Conservation (phyloP, 2,888 invertebrate genomes). For the Syrista parreyssii region DNA sequence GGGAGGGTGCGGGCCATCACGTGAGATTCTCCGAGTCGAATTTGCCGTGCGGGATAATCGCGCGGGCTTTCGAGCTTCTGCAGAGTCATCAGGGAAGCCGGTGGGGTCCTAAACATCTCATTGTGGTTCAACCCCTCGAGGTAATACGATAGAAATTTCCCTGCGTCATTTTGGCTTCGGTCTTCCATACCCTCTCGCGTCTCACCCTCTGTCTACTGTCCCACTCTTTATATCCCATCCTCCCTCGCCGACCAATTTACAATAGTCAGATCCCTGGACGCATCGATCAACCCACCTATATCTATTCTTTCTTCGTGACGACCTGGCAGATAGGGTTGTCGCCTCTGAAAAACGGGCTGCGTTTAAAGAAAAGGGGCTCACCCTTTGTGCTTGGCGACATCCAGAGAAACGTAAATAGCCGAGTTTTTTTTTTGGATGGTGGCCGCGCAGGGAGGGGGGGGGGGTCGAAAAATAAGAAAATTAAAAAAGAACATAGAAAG, state of each 20-base stretch:
- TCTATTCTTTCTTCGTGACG: background rate
- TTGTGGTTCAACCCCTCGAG: slow-evolving; percentile 1
- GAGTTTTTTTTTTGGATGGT: too few relatives aligned
- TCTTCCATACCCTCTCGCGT: background rate
- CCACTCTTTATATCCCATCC: background rate
- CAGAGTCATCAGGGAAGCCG: background rate
- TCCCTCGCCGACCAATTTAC: background rate
- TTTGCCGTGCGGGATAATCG: background rate
- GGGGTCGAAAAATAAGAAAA: background rate
- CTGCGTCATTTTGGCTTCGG: slow-evolving; percentile 3
- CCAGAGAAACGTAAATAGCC: background rate
- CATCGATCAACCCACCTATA: background rate
- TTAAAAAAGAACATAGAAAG: background rate
- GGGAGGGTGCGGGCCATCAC: background rate
- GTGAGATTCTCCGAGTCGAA: background rate
- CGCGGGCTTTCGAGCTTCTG: background rate
- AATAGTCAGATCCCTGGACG: background rate
- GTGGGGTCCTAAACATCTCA: background rate
- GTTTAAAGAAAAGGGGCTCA: background rate
- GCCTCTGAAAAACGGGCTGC: background rate
- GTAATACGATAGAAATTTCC: slow-evolving; percentile 4
- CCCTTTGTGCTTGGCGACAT: background rate
- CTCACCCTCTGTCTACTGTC: background rate
- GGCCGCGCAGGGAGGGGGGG: too few relatives aligned
- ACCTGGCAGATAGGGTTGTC: background rate